These are phyloP conservation scores for Spatula versicolor DNA, from an alignment of 2,797 vertebrate genomes.

Conservation along the genomic window DNA sequence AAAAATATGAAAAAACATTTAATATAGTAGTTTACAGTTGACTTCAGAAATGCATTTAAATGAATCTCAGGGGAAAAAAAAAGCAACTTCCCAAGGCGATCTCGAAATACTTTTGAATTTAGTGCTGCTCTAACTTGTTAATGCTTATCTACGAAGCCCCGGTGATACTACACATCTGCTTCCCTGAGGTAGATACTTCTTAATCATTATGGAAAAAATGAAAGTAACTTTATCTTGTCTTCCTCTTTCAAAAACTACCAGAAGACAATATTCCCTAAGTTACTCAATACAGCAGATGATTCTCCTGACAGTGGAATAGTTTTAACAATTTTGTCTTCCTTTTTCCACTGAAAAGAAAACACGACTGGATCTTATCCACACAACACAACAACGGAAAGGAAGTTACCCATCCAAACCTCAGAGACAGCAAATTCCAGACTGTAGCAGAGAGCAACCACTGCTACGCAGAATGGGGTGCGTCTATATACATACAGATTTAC, in stretches of 20 bases:
- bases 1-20: neutral
- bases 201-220: neutral
- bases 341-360: neutral
- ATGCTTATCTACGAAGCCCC: neutral
- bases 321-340: neutral
- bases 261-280: neutral
- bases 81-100: neutral
- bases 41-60: neutral
- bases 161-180: neutral
- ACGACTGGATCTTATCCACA: neutral
- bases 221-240: neutral
- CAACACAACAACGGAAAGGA: neutral
- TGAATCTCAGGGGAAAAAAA: fast-evolving
- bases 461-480: neutral
- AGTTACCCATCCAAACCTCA: neutral
- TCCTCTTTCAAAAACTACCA: neutral
- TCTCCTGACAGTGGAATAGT: neutral
- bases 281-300: neutral
- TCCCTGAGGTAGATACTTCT: neutral
- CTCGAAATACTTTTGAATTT: neutral
- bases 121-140: neutral
- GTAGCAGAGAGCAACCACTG: neutral
- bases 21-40: neutral
- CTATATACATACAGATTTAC: neutral
- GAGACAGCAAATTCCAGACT: neutral